A percentile compares a stretch with the other conserved stretches of the same genome.
phyloP scores from a whole-genome alignment of 1,140 invertebrate genomes.

The fruit fly (Drosophila melanogaster) region Release_6_plus_ISO1_MT NT_033779.5:2641501-2642000 shows the following conservation, averaged over 20 bases:
- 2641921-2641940: constrained; percentile 50
- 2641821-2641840: not conserved
- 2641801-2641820: not conserved
- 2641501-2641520: constrained; percentile 68
- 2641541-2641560: constrained; percentile 16
- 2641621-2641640: constrained; percentile 61
- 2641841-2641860: not conserved
- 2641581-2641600: constrained; percentile 14
- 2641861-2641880: constrained; percentile 12
- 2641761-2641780: not conserved
- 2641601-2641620: constrained; percentile 26
- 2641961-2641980: constrained; percentile 58
- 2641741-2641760: too few relatives aligned
- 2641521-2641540: constrained; percentile 28
- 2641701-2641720: constrained; percentile 24
- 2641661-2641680: constrained; percentile 56
- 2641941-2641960: constrained; percentile 44
- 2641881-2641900: constrained; percentile 10
- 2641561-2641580: constrained; percentile 1
- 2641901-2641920: constrained; percentile 6
- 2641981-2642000: constrained; percentile 71
- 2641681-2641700: constrained; percentile 78
- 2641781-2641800: not conserved
- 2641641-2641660: constrained; percentile 71
- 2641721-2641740: too few relatives aligned